phyloP scores from a whole-genome alignment of 2,888 invertebrate genomes.

The Ophonus ardosiacus region DNA sequence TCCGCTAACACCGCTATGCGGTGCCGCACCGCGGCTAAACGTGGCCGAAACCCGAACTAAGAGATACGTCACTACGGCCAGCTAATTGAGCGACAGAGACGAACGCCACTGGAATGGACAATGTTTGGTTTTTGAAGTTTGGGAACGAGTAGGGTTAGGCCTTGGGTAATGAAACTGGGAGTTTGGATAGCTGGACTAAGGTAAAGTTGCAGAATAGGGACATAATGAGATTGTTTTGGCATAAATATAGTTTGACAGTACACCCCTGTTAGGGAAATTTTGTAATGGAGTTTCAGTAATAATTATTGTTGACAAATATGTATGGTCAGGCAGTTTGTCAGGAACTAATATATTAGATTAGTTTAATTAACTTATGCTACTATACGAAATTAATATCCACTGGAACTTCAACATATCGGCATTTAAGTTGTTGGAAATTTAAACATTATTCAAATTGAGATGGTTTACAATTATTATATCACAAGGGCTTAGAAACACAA shows the following conservation, averaged over 20 bases:
- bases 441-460: too few species aligned
- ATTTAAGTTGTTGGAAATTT: too few species aligned
- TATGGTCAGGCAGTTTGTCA: too few species aligned
- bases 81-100: conserved; percentile 7
- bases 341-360: too few species aligned
- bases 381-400: too few species aligned
- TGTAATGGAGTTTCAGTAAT: too few species aligned
- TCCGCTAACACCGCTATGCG: background rate
- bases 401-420: too few species aligned
- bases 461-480: too few species aligned
- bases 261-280: too few species aligned
- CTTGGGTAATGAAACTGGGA: background rate
- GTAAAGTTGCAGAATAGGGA: background rate
- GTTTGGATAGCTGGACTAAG: background rate
- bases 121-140: conserved; percentile 25
- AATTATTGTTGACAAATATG: too few species aligned
- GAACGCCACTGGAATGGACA: background rate
- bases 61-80: background rate
- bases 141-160: background rate
- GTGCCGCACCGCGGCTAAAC: conserved; percentile 5
- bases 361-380: too few species aligned
- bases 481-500: too few species aligned
- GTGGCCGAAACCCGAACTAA: conserved; percentile 20
- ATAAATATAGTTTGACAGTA: background rate
- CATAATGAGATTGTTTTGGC: background rate